Evolutionary conservation across 2,113 vertebrate species (phyloP).

Genomic region (Scomber colias): DNA sequence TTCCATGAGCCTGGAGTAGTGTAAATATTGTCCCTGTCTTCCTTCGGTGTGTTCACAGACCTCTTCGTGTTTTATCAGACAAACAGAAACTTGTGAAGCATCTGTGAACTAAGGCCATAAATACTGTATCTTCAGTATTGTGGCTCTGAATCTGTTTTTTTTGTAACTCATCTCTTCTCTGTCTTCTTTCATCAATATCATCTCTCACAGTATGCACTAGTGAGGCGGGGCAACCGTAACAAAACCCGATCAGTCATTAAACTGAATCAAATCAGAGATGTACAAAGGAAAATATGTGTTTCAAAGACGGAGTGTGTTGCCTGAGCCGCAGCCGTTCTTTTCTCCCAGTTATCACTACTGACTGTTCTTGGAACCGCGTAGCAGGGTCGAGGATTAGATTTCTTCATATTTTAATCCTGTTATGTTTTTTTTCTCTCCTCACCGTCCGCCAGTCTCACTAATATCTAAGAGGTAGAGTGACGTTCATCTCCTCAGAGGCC

Average conservation of each 20-base stretch:
- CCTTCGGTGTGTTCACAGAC: not conserved
- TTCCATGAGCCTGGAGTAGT: not conserved
- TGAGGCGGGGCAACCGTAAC: not conserved
- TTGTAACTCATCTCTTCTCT: not conserved
- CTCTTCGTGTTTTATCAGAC: not conserved
- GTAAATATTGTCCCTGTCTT: not conserved
- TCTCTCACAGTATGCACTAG: not conserved
- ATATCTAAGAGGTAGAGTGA: conserved; percentile 31
- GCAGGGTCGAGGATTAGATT: conserved; percentile 49
- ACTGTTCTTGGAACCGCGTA: not conserved
- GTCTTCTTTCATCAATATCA: not conserved
- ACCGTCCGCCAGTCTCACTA: conserved; percentile 31
- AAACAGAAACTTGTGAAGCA: too few relatives aligned
- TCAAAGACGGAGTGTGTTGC: not conserved
- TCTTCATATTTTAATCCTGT: conserved; percentile 63
- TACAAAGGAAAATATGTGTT: not conserved
- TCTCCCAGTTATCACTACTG: conserved; percentile 11
- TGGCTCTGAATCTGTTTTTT: not conserved
- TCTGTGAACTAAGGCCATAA: too few relatives aligned
- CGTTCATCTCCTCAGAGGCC: conserved; percentile 51
- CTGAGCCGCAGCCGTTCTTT: not conserved
- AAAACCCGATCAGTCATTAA: not conserved
- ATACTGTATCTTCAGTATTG: not conserved
- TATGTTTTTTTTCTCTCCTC: conserved; percentile 11
- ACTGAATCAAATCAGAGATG: not conserved